A percentile compares a stretch with the other conserved stretches of the same genome.
These are phyloP conservation scores for Lepidocyrtoides sp. DNA, from an alignment of 2,888 invertebrate species.

Conservation along the genomic window DNA sequence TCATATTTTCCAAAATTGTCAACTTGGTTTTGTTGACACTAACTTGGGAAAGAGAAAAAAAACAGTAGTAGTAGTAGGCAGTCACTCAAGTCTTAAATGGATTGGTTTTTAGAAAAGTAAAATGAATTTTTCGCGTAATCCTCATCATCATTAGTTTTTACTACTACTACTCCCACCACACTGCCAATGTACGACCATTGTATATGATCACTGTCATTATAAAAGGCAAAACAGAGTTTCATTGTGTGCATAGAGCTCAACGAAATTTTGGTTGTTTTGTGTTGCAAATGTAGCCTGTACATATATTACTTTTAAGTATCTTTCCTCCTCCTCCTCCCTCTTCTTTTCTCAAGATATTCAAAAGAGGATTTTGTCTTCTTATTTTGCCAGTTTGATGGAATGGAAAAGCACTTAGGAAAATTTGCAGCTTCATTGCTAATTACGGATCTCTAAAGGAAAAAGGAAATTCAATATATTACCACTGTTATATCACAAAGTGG, in stretches of 20 bases:
- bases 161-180: too few relatives aligned
- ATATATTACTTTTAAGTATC: conserved; percentile 44
- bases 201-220: not conserved
- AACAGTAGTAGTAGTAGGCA: too few relatives aligned
- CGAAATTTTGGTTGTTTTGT: conserved; percentile 8
- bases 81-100: not conserved
- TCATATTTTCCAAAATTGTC: not conserved
- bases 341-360: conserved; percentile 30
- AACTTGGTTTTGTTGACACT: conserved; percentile 31
- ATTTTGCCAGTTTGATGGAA: conserved; percentile 58
- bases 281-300: not conserved
- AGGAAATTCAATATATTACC: conserved; percentile 73
- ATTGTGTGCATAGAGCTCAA: not conserved
- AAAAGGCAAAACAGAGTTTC: not conserved
- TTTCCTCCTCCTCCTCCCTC: not conserved
- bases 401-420: conserved; percentile 75
- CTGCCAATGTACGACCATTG: not conserved
- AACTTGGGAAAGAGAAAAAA: conserved; percentile 26
- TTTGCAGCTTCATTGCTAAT: conserved; percentile 71
- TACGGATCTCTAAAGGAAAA: conserved; percentile 34
- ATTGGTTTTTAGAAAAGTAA: conserved; percentile 4
- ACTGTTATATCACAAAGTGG: not conserved
- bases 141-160: not conserved
- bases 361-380: conserved; percentile 51
- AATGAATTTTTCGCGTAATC: conserved; percentile 41